Base-by-base conservation (phyloP, 2,113 vertebrate genomes). In the Otus sunia region DNA sequence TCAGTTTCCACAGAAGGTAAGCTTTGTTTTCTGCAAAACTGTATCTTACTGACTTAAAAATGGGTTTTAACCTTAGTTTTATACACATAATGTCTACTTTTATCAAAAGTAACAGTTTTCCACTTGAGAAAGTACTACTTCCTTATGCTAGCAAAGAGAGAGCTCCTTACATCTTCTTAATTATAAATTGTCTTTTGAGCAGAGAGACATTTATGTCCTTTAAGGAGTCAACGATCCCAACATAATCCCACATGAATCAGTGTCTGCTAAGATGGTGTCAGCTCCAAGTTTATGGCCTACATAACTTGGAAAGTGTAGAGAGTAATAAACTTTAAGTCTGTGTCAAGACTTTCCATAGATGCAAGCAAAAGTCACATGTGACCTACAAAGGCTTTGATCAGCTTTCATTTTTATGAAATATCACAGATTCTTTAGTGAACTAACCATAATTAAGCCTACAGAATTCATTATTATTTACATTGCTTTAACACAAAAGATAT, bases 61-160 rank as follows among this genome's bases (percentile, higher is more conserved):
- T 14, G n/a, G 13, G 34, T 22, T 79, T 88, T 45, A 75, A 50
- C 10, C 11, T 81, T 41, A 47, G 10, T 37, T 69, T 43, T 53
- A 75, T 5, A 43, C 2, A 34, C 1, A 7, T 23, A n/a, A 63
- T 13, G 8, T 3, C 19, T 49, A 45, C 2, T 3, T 39, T 73
- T 23, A 69, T 1, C 19, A 12, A 83, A 76, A 62, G 11, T 16
- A 81, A 53, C 26, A 45, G 12, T 18, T 66, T 68, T 47, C 26
- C n/a, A 20, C 4, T 14, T 21, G 8, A 86, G 10, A 55, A 72
- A 81, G 34, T 10, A 8, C 11, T 71, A 41, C 17, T 74, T 63
- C n/a, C 20, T 66, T 29, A 37, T 3, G 1, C 14, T 15, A 39
- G 6, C 6, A 22, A 47, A 23, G 10, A 16, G 12, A 37, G 1